Base-by-base conservation (phyloP, 2,113 vertebrate genomes). In the Conger conger region DNA sequence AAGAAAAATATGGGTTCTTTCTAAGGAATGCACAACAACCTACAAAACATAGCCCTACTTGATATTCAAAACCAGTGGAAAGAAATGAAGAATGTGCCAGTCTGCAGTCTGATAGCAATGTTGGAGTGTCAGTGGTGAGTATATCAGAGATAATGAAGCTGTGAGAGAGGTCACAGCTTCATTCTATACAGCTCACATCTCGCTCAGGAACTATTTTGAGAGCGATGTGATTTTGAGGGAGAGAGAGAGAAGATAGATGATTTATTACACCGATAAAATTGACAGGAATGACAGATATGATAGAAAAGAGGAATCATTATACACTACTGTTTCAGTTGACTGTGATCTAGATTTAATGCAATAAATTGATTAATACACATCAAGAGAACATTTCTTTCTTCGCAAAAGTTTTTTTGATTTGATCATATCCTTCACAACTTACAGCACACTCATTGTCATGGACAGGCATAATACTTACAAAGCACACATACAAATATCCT, bases 161-260 rank as follows among this genome's bases (percentile, higher is more conserved):
- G 68, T 73, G 15, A 27, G 68, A 73, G 68, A 73, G 11, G 68
- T 13, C 68, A 73, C 68, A 73, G 0, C 57, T 2, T 33, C 68
- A 73, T 73, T 73, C 60, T n/a, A n/a, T 68, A 68, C 68, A 73
- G 68, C 68, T 73, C 68, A 73, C n/a, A 73, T 73, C 68, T 73
- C n/a, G 7, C n/a, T n/a, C 13, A 73, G 33, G 68, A 73, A 30
- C 9, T 33, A 30, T 63, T 73, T 73, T n/a, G 76, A 78, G 76
- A 37, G 76, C 35, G 76, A 37, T 35, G 33, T 0, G 45, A 50
- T 9, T 9, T 5, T 9, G 15, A 18, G 3, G 6, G 30, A 78
- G 76, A 18, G 36, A 37, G 33, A 18, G 76, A 35, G 37, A 63
- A 53, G 8, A 80, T 4, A 80, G 37, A 13, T 81, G 38, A 81